Percentiles rank a stretch among this genome's conserved stretches.
phyloP scores from a whole-genome alignment of 1,140 invertebrate genomes.

The Akabosia matsudoensis region DNA sequence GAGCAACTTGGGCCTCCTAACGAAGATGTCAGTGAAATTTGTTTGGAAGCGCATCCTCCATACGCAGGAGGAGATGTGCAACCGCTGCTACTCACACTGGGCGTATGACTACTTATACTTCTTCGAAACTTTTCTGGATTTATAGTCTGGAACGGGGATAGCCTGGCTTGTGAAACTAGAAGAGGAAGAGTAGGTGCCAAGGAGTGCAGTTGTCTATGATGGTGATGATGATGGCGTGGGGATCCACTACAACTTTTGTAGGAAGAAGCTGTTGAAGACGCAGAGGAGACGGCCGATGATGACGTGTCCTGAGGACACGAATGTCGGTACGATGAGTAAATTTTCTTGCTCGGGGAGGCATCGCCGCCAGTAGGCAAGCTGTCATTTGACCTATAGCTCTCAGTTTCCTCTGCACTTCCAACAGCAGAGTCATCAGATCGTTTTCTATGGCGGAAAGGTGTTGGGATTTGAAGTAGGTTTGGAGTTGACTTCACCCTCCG shows the following conservation, averaged over 20 bases:
- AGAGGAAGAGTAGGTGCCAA: too few species aligned
- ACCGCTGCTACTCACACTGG: not conserved
- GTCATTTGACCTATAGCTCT: conserved; percentile 35
- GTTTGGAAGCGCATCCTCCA: not conserved
- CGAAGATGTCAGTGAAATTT: not conserved
- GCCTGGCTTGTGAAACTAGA: not conserved
- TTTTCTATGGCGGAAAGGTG: conserved; percentile 30
- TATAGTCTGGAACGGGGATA: not conserved
- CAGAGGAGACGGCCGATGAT: not conserved
- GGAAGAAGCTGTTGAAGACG: not conserved
- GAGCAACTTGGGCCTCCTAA: not conserved
- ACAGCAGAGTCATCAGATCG: conserved; percentile 44
- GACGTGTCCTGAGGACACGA: conserved; percentile 16
- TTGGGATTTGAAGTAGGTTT: conserved; percentile 42
- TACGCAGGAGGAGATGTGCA: not conserved
- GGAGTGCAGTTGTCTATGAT: too few species aligned
- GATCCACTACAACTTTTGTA: not conserved
- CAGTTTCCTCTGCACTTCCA: conserved; percentile 41
- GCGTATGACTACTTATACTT: not conserved
- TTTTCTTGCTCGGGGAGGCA: conserved; percentile 7
- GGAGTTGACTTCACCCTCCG: conserved; percentile 38
- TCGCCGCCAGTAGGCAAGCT: not conserved
- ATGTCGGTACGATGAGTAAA: not conserved
- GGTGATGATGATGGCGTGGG: conserved; percentile 1
- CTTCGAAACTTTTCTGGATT: not conserved